These are phyloP conservation scores for Mercenaria mercenaria DNA, from an alignment of 1,140 invertebrate genomes.

Conservation along the genomic window DNA sequence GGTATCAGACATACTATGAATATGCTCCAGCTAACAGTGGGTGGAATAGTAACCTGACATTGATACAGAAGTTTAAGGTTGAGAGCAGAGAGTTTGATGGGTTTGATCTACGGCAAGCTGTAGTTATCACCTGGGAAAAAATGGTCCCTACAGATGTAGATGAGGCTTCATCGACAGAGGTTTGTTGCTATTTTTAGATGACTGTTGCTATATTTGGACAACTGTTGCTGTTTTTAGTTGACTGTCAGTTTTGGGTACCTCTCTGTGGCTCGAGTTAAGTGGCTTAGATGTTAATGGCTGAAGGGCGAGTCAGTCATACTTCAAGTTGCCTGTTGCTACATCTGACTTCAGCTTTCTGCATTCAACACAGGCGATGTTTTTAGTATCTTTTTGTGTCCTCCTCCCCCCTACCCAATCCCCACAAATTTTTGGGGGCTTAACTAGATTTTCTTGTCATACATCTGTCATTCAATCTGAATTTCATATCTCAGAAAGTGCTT, in stretches of 20 bases:
- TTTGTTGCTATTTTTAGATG: too few species aligned
- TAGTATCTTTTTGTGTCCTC: too few species aligned
- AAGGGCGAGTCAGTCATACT: too few species aligned
- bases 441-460: too few species aligned
- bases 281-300: not conserved
- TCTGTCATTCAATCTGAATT: too few species aligned
- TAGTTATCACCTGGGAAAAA: conserved; percentile 45
- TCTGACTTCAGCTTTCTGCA: too few species aligned
- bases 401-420: too few species aligned
- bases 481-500: too few species aligned
- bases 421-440: too few species aligned
- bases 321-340: too few species aligned
- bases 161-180: not conserved
- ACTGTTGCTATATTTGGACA: not conserved
- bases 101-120: conserved; percentile 10
- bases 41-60: conserved; percentile 1
- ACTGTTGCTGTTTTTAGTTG: not conserved
- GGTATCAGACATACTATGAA: conserved; percentile 27
- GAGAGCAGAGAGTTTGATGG: not conserved
- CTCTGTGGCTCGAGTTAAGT: not conserved
- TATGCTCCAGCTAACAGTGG: not conserved
- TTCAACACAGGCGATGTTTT: too few species aligned
- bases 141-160: conserved; percentile 34
- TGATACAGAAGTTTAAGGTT: not conserved
- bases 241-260: not conserved